Base-by-base conservation (phyloP, 53 echinoderm and acorn worm species). In the Henricia sp. region DNA sequence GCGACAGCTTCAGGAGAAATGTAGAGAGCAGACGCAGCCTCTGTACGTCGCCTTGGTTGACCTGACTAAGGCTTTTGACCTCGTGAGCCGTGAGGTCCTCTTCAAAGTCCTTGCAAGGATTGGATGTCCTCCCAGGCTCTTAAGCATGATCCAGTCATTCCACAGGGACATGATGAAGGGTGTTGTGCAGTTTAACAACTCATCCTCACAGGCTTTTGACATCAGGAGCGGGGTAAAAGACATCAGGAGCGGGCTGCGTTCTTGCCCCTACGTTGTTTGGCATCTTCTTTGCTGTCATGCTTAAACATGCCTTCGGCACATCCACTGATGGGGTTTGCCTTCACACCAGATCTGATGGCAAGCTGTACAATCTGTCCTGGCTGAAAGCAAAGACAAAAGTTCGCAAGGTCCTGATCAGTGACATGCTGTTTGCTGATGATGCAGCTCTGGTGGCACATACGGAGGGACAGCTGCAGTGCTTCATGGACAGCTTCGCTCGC, bases 1-100 rank as follows among this genome's bases (percentile, higher is more conserved):
- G 71, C 13, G 82, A 4, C 91, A 87, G 70, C 54, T 87, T 21
- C 74, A 91, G 68, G 70, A 85, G 62, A 85, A 84, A 50, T 84
- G 78, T 34, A 3, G 77, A 1, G 88, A 68, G 29, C 75, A 88
- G 77, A 67, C 30, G 13, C 1, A 21, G 42, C 71, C 82, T 1
- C 56, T 71, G 20, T 85, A 70, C 24, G 14, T 71, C 19, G 78
- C 86, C 25, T 90, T 88, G 12, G 69, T 88, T 20, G 91, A 91
- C 37, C 77, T 88, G 17, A n/a, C n/a, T n/a, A 46, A 46, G 48
- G 48, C 48, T 10, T 46, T 46, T 46, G 48, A 46, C 48, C 48
- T 46, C 14, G 48, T 46, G 14, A 46, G 48, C 14, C 48, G 14
- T 46, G 48, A 46, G 4, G 21, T 4, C 21, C 56, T 55, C 56